Evolutionary conservation across 2,888 invertebrate species (phyloP).

Genomic region (Smittia sp.): DNA sequence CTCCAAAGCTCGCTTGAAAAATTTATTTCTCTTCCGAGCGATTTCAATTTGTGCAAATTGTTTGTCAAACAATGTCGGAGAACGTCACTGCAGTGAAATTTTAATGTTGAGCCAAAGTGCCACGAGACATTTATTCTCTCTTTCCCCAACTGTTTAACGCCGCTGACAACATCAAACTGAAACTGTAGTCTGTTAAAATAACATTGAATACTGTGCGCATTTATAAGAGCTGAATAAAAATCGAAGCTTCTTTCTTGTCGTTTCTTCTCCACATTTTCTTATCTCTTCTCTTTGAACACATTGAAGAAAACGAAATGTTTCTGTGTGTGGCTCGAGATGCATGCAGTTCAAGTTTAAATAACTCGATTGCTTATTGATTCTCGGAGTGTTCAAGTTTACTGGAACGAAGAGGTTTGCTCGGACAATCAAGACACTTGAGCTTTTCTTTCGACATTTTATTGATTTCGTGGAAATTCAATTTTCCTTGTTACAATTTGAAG

Average conservation of each 20-base stretch:
- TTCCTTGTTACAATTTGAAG: no score
- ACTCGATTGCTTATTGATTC: no score
- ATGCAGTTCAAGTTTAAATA: slow-evolving; percentile 2
- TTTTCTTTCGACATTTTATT: no score
- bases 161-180: slow-evolving; percentile 40
- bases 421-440: no score
- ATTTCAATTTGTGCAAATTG: neutral
- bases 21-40: neutral
- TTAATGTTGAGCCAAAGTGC: neutral
- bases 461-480: no score
- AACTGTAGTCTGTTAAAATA: slow-evolving; percentile 32
- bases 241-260: slow-evolving; percentile 25
- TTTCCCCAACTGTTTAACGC: slow-evolving; percentile 35
- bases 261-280: slow-evolving; percentile 30
- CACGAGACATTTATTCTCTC: slow-evolving; percentile 14
- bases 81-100: slow-evolving; percentile 4
- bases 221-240: slow-evolving; percentile 31
- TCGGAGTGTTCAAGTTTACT: no score
- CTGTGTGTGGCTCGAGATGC: slow-evolving; percentile 5
- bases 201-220: slow-evolving; percentile 41
- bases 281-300: slow-evolving; percentile 23
- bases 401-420: no score
- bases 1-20: neutral
- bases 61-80: no score
- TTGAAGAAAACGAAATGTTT: neutral